Percentiles rank a stretch among this genome's conserved stretches.
These are phyloP conservation scores for Calyptommatus sinebrachiatus DNA, from an alignment of 2,113 vertebrate genomes.

Conservation along the genomic window DNA sequence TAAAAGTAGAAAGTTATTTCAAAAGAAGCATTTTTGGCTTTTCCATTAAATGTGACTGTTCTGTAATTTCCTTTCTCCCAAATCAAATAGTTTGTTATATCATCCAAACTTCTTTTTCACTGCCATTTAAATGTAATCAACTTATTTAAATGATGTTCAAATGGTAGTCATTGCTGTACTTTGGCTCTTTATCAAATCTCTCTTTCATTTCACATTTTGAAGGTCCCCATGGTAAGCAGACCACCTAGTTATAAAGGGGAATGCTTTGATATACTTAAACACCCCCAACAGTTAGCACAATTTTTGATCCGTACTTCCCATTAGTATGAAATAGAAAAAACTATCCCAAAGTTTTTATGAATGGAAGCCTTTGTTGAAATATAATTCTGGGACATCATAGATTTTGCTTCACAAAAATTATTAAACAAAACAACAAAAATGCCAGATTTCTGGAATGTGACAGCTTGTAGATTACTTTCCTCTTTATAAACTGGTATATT, in stretches of 20 bases:
- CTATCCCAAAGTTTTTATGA: conserved; percentile 44
- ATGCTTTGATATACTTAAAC: conserved; percentile 47
- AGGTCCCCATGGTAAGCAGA: conserved; percentile 18
- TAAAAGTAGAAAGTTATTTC: neutral
- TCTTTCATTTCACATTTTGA: neutral
- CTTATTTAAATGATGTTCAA: neutral
- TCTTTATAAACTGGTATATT: conserved; percentile 11
- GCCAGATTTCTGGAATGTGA: conserved; percentile 3
- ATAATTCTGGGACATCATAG: conserved; percentile 37
- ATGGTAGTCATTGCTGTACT: conserved; percentile 24
- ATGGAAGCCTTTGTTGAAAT: conserved; percentile 52
- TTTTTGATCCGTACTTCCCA: conserved; percentile 39
- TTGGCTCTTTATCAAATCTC: neutral
- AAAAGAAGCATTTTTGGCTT: neutral
- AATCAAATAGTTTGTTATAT: neutral
- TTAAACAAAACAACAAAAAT: neutral
- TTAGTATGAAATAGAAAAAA: conserved; percentile 46
- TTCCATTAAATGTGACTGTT: neutral
- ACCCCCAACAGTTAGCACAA: conserved; percentile 37
- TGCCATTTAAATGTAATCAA: neutral
- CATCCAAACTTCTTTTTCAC: neutral
- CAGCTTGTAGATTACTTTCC: conserved; percentile 25
- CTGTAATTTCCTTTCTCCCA: too few species aligned
- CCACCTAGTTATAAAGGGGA: conserved; percentile 34
- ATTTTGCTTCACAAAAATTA: conserved; percentile 30